Evolutionary conservation across 2,113 vertebrate genomes (phyloP), one percentile per base, ranked within the genome.

Genomic region (Chaetorhynchus papuensis): DNA sequence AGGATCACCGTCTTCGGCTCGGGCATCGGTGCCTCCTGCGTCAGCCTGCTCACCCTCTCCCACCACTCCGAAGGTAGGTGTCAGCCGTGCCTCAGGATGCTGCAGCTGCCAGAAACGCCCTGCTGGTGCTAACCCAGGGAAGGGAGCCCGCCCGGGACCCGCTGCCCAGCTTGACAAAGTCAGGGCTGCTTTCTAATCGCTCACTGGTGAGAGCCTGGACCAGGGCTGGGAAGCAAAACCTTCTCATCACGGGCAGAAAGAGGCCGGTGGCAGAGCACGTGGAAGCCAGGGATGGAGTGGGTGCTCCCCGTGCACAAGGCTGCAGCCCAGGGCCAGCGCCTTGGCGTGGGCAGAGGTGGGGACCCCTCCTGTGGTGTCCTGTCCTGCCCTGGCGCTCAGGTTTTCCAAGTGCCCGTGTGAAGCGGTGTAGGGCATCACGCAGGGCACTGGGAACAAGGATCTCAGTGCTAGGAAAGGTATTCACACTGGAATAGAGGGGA

Each of bases 1-100:
- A 98, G 99, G 52, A 99, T 99, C 97, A 99, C 99, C 0, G 99
- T 99, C 94, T 99, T 99, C 23, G 99, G 99, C 83, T 99, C 99
- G 0, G 99, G 99, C 94, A 99, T 99, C 1, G 99, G 99, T 0
- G 99, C 99, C 24, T 99, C 99, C 80, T 99, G 99, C 28, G 99
- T 99, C 97, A 99, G 99, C 97, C 98, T 99, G 91, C 98, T 99
- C 85, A 99, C 99, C 7, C 98, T 99, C 68, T 99, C 99, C 63
- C 99, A 99, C 96, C 99, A 99, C 96, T 99, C 99, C 13, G 99
- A 99, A 99, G 99, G 99, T 99, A 98, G 97, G 98, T 96, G 84
- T 11, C 65, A 59, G 50, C 63, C n/a, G 5, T 27, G 44, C 50
- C 75, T 2, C 1, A 64, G 70, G 45, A 7, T 19, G 72, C 66